Conservation (phyloP, 2,888 invertebrate species). For the Cistogaster globosa region DNA sequence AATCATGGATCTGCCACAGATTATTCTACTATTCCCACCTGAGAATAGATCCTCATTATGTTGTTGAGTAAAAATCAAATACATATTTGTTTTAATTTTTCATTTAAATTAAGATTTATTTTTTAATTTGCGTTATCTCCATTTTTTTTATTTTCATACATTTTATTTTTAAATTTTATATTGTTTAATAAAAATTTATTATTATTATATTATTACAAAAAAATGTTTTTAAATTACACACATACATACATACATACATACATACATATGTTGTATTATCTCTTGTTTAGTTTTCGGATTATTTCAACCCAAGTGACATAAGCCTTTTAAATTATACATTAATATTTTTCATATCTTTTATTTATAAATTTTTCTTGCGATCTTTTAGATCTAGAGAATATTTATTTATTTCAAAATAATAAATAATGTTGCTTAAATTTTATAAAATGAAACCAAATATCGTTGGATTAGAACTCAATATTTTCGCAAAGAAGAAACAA, state of each 20-base stretch:
- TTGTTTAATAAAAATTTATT: neutral
- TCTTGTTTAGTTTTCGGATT: no score
- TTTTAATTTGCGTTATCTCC: conserved; percentile 46
- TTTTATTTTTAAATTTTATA: neutral
- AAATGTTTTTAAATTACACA: no score
- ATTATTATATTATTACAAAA: no score
- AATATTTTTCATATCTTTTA: no score
- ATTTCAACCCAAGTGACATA: no score
- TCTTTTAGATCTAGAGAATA: neutral
- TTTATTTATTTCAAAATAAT: neutral
- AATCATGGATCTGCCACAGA: no score
- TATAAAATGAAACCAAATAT: conserved; percentile 58
- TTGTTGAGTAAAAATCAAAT: neutral
- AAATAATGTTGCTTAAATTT: conserved; percentile 1
- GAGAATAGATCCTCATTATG: neutral
- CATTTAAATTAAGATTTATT: conserved; percentile 32
- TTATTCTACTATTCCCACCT: no score
- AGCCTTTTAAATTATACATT: no score
- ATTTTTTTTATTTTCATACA: conserved; percentile 26
- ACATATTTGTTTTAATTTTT: conserved; percentile 11
- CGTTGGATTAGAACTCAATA: conserved; percentile 46
- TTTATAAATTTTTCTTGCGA: neutral
- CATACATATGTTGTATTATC: no score
- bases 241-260: no score
- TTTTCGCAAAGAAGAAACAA: conserved; percentile 3